A percentile compares a stretch with the other conserved stretches of the same genome.
Evolutionary conservation across 37 sponge, comb jelly and placozoan genomes (phyloP).

Genomic region (Hormiphora californensis): DNA sequence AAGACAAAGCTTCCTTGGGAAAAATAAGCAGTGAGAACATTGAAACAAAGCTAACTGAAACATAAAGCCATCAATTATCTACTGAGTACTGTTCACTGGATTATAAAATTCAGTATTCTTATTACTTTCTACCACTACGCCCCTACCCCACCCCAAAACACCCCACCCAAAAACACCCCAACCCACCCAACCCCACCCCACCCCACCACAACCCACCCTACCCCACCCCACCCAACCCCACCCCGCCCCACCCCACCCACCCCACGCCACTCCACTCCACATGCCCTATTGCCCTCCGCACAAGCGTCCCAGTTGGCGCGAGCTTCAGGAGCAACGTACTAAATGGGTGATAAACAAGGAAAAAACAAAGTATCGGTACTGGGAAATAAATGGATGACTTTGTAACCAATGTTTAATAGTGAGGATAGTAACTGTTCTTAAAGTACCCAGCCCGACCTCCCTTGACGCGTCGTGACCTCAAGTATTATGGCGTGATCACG

Average conservation of each 20-base stretch:
- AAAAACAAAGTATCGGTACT: too few relatives aligned
- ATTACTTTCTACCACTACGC: not conserved
- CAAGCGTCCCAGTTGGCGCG: too few relatives aligned
- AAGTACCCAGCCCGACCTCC: too few relatives aligned
- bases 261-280: not conserved
- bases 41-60: too few relatives aligned
- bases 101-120: not conserved
- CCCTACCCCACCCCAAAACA: not conserved
- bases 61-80: too few relatives aligned
- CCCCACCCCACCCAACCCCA: not conserved
- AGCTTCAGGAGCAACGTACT: too few relatives aligned
- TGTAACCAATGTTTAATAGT: too few relatives aligned
- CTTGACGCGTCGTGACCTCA: too few relatives aligned
- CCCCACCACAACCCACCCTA: not conserved
- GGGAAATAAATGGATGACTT: too few relatives aligned
- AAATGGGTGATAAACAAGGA: not conserved
- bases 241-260: not conserved
- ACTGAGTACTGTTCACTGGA: not conserved
- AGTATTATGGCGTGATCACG: too few relatives aligned
- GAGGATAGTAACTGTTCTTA: too few relatives aligned
- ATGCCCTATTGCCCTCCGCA: not conserved
- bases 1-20: not conserved
- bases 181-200: not conserved
- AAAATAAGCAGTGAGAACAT: not conserved
- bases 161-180: not conserved